phyloP scores from a whole-genome alignment of 2,113 vertebrate species.

The Rhagologus leucostigma region DNA sequence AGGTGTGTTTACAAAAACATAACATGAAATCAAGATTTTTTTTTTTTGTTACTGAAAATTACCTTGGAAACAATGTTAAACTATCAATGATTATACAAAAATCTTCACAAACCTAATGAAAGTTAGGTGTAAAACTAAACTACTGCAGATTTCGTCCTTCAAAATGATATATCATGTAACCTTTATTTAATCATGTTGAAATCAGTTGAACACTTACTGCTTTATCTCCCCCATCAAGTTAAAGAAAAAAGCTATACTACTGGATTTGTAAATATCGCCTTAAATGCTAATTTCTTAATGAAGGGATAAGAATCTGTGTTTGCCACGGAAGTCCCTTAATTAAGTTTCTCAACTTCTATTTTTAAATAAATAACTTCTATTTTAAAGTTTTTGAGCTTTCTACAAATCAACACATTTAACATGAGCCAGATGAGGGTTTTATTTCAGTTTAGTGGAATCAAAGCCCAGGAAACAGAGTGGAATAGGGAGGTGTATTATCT shows the following conservation, averaged over 20 bases:
- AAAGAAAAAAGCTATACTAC: not conserved
- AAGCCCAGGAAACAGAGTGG: not conserved
- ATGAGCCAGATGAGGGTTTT: not conserved
- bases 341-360: not conserved
- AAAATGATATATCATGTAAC: not conserved
- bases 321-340: not conserved
- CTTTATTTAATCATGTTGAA: not conserved
- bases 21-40: not conserved
- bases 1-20: not conserved
- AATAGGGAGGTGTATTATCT: not conserved
- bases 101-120: not conserved
- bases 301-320: not conserved
- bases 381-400: not conserved
- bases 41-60: not conserved
- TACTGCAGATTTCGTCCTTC: not conserved
- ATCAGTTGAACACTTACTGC: not conserved
- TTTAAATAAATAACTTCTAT: no score
- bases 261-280: not conserved
- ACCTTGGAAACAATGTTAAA: not conserved
- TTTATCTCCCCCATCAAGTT: not conserved
- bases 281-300: not conserved
- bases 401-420: not conserved
- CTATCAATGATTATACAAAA: not conserved
- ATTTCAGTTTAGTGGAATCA: not conserved
- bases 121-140: not conserved